Percentiles rank a stretch among this genome's conserved stretches.
Evolutionary conservation across 2,113 vertebrate genomes (phyloP).

Genomic region (Megalops atlanticus): DNA sequence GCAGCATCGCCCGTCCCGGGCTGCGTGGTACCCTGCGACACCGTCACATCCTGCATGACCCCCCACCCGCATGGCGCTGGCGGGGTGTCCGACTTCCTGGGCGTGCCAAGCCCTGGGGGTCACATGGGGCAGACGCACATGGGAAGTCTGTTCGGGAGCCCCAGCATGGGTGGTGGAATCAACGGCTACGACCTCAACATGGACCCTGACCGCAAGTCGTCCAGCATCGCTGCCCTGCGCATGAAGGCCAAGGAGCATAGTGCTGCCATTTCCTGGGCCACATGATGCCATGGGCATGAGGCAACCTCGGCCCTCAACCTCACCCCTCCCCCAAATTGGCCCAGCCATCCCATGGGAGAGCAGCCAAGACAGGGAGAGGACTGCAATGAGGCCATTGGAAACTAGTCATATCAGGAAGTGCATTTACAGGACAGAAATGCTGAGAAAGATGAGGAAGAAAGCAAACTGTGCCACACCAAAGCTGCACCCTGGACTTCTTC

Average conservation of each 20-base stretch:
- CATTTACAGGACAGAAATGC: neutral
- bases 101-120: constrained; percentile 77
- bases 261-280: constrained; percentile 94
- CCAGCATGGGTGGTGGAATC: constrained; percentile 81
- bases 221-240: constrained; percentile 91
- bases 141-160: constrained; percentile 83
- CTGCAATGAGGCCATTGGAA: neutral
- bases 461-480: too few relatives aligned
- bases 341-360: neutral
- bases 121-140: constrained; percentile 96
- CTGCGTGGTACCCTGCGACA: constrained; percentile 90
- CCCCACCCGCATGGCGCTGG: constrained; percentile 82
- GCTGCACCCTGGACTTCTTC: neutral
- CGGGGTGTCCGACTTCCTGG: constrained; percentile 85
- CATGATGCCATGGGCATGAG: constrained; percentile 72
- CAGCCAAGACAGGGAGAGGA: neutral
- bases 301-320: neutral
- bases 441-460: neutral
- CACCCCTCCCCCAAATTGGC: neutral
- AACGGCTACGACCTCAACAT: constrained; percentile 91
- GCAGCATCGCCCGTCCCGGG: constrained; percentile 85
- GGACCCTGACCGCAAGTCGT: constrained; percentile 93
- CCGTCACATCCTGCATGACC: constrained; percentile 90
- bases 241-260: constrained; percentile 99
- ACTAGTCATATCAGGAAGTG: neutral